Conservation (phyloP, 2,113 vertebrate species). For the Stegastes partitus region DNA sequence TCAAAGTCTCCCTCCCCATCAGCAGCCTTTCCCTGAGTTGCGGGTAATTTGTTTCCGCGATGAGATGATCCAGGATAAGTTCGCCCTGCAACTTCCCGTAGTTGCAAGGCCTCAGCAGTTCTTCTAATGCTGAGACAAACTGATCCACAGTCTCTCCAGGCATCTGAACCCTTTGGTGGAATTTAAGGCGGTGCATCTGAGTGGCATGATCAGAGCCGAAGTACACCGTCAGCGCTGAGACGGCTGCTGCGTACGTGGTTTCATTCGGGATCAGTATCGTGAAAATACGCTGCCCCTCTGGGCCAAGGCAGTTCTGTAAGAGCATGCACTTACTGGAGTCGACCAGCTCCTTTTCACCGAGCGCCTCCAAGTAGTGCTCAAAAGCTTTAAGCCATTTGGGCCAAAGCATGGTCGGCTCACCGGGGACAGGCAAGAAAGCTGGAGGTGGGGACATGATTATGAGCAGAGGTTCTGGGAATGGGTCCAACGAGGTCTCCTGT, state of each 20-base stretch:
- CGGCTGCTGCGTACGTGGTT: constrained; percentile 44
- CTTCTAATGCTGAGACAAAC: constrained; percentile 60
- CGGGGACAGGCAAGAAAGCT: constrained; percentile 52
- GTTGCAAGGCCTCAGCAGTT: constrained; percentile 59
- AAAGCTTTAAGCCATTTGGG: constrained; percentile 71
- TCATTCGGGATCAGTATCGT: constrained; percentile 32
- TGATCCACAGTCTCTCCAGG: constrained; percentile 59
- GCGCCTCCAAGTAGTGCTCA: constrained; percentile 63
- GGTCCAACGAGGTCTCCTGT: constrained; percentile 22
- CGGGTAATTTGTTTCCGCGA: constrained; percentile 61
- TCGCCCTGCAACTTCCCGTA: constrained; percentile 36
- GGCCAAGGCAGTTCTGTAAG: constrained; percentile 74
- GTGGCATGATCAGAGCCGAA: constrained; percentile 47
- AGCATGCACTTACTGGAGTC: constrained; percentile 71
- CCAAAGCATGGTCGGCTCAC: constrained; percentile 63
- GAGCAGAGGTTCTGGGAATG: constrained; percentile 63
- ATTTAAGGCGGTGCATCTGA: constrained; percentile 54
- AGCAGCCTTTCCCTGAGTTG: constrained; percentile 59
- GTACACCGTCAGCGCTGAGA: constrained; percentile 57
- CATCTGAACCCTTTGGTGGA: constrained; percentile 69
- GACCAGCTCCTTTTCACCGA: constrained; percentile 62
- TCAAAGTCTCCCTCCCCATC: constrained; percentile 41
- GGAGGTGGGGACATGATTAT: constrained; percentile 74
- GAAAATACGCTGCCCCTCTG: constrained; percentile 67
- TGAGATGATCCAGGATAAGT: constrained; percentile 69